phyloP scores from a whole-genome alignment of 2,888 invertebrate genomes.

The Sphinx pinastri region DNA sequence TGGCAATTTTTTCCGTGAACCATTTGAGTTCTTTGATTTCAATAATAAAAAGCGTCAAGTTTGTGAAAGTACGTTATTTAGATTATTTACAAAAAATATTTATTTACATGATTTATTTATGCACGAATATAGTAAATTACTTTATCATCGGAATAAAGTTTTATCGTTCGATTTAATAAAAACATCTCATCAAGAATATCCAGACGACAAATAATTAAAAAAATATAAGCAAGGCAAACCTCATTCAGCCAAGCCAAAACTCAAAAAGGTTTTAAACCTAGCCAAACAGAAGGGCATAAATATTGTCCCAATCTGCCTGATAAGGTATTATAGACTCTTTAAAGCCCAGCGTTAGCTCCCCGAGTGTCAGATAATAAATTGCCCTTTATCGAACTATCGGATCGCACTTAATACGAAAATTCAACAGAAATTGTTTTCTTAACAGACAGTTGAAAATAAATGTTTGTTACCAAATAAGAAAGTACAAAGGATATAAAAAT shows the following conservation, averaged over 20 bases:
- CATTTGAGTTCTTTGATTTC: too few relatives aligned
- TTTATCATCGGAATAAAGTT: too few relatives aligned
- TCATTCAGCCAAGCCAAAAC: background rate
- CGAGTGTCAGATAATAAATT: conserved; percentile 12
- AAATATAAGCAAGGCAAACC: background rate
- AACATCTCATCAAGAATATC: too few relatives aligned
- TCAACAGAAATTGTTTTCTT: background rate
- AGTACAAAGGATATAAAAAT: too few relatives aligned
- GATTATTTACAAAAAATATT: too few relatives aligned
- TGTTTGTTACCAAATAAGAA: background rate
- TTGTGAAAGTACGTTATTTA: too few relatives aligned
- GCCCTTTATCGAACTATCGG: conserved; percentile 5
- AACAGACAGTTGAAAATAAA: background rate
- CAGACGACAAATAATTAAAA: too few relatives aligned
- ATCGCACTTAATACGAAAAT: conserved; percentile 10
- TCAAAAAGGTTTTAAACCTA: background rate
- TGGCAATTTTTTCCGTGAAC: too few relatives aligned
- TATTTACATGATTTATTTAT: too few relatives aligned
- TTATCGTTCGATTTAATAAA: too few relatives aligned
- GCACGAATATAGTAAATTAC: too few relatives aligned
- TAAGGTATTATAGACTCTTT: conserved; percentile 6
- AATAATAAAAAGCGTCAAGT: too few relatives aligned
- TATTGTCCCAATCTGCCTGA: conserved; percentile 6
- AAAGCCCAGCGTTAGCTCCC: background rate
- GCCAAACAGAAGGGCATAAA: background rate